A percentile compares a stretch with the other conserved stretches of the same genome.
Evolutionary conservation across 2,797 vertebrate species (phyloP).

Genomic region (Smutsia temminckii): DNA sequence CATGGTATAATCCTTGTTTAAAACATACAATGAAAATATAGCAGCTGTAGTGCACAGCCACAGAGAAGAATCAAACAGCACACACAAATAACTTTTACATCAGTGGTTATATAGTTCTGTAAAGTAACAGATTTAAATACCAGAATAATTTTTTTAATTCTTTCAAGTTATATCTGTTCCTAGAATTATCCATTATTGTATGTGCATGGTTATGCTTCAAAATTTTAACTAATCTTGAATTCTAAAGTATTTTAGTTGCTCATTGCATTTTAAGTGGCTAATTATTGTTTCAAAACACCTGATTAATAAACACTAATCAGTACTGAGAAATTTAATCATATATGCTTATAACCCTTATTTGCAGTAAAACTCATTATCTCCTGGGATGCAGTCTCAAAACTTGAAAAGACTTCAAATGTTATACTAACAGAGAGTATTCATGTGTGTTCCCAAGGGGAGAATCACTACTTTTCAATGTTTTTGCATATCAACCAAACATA

Average conservation of each 20-base stretch:
- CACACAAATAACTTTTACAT: not conserved
- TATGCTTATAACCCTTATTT: constrained; percentile 74
- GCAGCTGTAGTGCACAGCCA: constrained; percentile 6
- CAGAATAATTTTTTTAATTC: not conserved
- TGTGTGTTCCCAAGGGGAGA: constrained; percentile 91
- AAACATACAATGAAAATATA: not conserved
- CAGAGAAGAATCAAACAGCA: constrained; percentile 16
- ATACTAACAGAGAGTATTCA: constrained; percentile 96
- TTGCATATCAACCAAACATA: constrained; percentile 96
- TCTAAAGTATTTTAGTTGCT: constrained; percentile 51
- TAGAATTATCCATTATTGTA: constrained; percentile 20
- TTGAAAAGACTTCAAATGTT: constrained; percentile 95
- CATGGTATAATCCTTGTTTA: constrained; percentile 46
- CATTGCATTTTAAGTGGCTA: constrained; percentile 28
- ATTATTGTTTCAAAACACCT: constrained; percentile 35
- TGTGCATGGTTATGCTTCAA: constrained; percentile 26
- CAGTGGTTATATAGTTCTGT: constrained; percentile 14
- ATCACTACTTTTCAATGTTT: constrained; percentile 99
- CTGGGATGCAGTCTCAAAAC: constrained; percentile 96
- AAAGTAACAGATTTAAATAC: constrained; percentile 59
- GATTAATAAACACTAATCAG: constrained; percentile 28
- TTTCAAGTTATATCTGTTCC: constrained; percentile 9
- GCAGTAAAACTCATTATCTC: constrained; percentile 95
- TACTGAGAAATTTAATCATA: constrained; percentile 62
- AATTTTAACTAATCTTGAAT: constrained; percentile 39